Conservation (phyloP, 1,140 invertebrate species). For the Stegodyphus mimosarum region DNA sequence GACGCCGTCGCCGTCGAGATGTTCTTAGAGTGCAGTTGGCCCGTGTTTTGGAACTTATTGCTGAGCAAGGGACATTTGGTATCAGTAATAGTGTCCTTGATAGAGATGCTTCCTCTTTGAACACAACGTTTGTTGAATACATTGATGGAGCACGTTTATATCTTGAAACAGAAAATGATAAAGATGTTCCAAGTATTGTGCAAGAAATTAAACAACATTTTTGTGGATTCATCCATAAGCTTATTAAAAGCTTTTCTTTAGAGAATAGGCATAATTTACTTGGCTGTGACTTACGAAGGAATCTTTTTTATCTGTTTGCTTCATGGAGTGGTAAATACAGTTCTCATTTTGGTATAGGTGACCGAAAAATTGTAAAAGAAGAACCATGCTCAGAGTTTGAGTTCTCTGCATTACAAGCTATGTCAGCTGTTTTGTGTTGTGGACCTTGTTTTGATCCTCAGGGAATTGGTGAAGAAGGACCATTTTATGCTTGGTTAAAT, state of each 20-base stretch:
- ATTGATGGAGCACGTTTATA: conserved; percentile 93
- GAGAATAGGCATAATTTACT: conserved; percentile 86
- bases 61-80: conserved; percentile 91
- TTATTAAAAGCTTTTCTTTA: conserved; percentile 92
- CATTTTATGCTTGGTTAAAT: conserved; percentile 93
- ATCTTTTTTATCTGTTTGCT: conserved; percentile 91
- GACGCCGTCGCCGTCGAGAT: conserved; percentile 87
- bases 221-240: conserved; percentile 91
- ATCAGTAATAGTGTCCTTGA: conserved; percentile 86
- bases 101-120: conserved; percentile 82
- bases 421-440: conserved; percentile 94
- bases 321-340: conserved; percentile 91
- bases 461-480: conserved; percentile 87
- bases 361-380: conserved; percentile 64
- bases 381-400: conserved; percentile 71
- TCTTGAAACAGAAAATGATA: conserved; percentile 88
- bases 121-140: conserved; percentile 91
- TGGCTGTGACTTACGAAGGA: conserved; percentile 85
- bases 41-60: conserved; percentile 90
- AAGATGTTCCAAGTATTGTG: conserved; percentile 78
- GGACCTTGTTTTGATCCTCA: conserved; percentile 91
- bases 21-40: conserved; percentile 91
- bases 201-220: conserved; percentile 92
- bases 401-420: conserved; percentile 79
- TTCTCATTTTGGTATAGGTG: conserved; percentile 71